A percentile compares a stretch with the other conserved stretches of the same genome.
phyloP scores from a whole-genome alignment of 2,888 invertebrate species.

The Gnatocerus cornutus region DNA sequence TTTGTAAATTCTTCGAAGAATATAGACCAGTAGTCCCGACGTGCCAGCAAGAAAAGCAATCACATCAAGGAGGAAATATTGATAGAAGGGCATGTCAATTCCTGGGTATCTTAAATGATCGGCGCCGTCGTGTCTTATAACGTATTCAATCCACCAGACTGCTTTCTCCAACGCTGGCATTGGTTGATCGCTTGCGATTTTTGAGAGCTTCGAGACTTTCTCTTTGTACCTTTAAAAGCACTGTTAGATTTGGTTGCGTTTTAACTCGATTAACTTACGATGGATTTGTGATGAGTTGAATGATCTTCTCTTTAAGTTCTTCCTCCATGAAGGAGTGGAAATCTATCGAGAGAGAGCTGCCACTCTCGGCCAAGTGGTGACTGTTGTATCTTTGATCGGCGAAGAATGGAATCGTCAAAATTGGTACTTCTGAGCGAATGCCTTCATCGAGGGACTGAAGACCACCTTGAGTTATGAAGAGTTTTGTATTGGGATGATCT shows the following conservation, averaged over 20 bases:
- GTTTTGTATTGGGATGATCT: constrained; percentile 59
- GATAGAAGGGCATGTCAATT: constrained; percentile 57
- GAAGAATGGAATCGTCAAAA: constrained; percentile 60
- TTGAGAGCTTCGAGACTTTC: constrained; percentile 50
- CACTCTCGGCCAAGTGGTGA: constrained; percentile 53
- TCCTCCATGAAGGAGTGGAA: constrained; percentile 56
- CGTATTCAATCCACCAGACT: constrained; percentile 62
- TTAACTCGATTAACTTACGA: constrained; percentile 53
- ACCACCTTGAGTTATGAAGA: constrained; percentile 62
- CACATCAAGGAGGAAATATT: constrained; percentile 59
- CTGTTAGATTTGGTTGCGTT: constrained; percentile 18
- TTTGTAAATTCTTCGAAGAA: constrained; percentile 30
- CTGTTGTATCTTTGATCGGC: constrained; percentile 61
- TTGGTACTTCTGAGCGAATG: constrained; percentile 56
- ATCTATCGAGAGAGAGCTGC: constrained; percentile 55
- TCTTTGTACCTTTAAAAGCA: constrained; percentile 54
- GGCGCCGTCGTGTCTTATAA: constrained; percentile 60
- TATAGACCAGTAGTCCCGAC: constrained; percentile 14
- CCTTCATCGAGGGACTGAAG: constrained; percentile 62
- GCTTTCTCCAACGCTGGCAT: constrained; percentile 58
- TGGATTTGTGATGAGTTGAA: constrained; percentile 56
- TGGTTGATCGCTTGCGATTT: constrained; percentile 58
- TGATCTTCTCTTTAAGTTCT: constrained; percentile 57
- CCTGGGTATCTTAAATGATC: constrained; percentile 56
- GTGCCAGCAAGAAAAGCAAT: constrained; percentile 43